Percentiles rank a stretch among this genome's conserved stretches.
Evolutionary conservation across 1,140 invertebrate species (phyloP).

Genomic region (Nomia melanderi): DNA sequence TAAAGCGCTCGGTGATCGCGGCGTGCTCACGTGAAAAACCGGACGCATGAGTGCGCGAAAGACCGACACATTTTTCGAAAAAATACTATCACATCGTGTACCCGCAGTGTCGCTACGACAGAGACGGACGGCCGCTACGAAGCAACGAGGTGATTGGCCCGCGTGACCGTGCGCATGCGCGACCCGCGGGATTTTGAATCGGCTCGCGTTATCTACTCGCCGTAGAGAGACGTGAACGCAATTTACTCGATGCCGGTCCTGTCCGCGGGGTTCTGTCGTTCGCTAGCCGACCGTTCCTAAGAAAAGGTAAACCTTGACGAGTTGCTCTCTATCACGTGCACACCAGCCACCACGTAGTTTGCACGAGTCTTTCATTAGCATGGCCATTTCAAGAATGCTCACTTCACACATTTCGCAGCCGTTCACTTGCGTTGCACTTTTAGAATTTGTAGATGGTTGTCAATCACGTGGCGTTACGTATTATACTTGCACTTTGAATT

Average conservation of each 20-base stretch:
- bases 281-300: background rate
- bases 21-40: constrained; percentile 65
- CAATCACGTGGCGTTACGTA: no score
- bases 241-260: constrained; percentile 4
- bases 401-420: no score
- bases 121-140: constrained; percentile 57
- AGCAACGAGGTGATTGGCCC: constrained; percentile 60
- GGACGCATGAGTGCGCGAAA: constrained; percentile 62
- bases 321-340: no score
- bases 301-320: background rate
- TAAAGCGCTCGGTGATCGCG: constrained; percentile 57
- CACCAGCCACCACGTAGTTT: no score
- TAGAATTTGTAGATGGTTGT: no score
- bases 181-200: constrained; percentile 62
- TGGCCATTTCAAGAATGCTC: no score
- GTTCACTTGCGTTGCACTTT: no score
- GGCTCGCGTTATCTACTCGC: background rate
- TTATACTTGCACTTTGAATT: no score
- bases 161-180: constrained; percentile 55
- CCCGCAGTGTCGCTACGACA: constrained; percentile 62
- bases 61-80: constrained; percentile 69
- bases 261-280: background rate
- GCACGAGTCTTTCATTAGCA: no score
- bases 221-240: constrained; percentile 9
- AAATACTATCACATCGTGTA: constrained; percentile 65